Conservation (phyloP, 2,113 vertebrate species). For the Holacanthus passer region DNA sequence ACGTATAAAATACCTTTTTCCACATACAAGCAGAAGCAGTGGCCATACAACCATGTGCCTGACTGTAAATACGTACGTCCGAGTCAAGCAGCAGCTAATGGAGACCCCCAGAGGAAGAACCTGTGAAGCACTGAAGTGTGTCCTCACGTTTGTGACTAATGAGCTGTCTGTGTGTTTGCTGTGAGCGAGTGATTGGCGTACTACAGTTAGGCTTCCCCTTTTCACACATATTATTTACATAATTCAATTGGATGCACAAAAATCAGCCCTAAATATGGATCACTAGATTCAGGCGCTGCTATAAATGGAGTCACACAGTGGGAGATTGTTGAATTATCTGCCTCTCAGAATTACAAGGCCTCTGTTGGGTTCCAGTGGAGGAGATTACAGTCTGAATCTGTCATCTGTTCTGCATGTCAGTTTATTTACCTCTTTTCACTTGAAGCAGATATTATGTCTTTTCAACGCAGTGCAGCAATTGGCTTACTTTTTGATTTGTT, state of each 20-base stretch:
- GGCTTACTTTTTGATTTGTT: conserved; percentile 1
- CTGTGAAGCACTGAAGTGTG: conserved; percentile 24
- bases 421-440: conserved; percentile 39
- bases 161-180: conserved; percentile 23
- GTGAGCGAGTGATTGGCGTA: conserved; percentile 24
- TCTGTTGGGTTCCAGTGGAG: conserved; percentile 48
- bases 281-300: conserved; percentile 13
- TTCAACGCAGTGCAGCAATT: background rate
- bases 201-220: conserved; percentile 20
- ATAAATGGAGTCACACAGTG: conserved; percentile 48
- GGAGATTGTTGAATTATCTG: conserved; percentile 48
- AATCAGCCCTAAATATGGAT: conserved; percentile 41
- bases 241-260: conserved; percentile 40
- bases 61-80: too few relatives aligned
- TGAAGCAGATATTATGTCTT: conserved; percentile 20
- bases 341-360: conserved; percentile 54
- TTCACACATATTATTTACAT: conserved; percentile 36
- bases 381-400: conserved; percentile 45
- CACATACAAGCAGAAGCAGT: too few relatives aligned
- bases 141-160: conserved; percentile 36
- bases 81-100: background rate
- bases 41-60: too few relatives aligned
- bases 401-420: conserved; percentile 47
- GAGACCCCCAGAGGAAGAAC: conserved; percentile 15
- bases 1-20: too few relatives aligned